Evolutionary conservation across 2,797 vertebrate genomes (phyloP).

Genomic region (Choloepus didactylus): DNA sequence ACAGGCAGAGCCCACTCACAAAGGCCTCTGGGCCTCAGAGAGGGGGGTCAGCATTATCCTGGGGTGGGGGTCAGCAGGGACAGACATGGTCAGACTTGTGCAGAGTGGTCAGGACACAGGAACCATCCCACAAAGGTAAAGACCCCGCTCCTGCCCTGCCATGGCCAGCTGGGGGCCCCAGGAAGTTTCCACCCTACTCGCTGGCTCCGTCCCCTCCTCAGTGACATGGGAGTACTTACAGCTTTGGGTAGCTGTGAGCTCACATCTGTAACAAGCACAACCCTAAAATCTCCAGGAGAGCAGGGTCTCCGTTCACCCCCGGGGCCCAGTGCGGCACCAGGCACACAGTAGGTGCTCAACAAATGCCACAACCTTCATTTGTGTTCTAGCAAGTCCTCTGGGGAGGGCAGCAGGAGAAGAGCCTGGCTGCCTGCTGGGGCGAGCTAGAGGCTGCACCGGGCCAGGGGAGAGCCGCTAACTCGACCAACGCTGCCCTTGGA

Average conservation of each 20-base stretch:
- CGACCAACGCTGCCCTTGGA: background rate
- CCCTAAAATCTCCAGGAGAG: rapidly evolving
- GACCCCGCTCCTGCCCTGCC: background rate
- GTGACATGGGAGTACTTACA: background rate
- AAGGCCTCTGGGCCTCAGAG: rapidly evolving
- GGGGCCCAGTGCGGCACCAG: rapidly evolving
- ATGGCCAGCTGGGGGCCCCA: background rate
- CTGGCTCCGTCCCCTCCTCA: background rate
- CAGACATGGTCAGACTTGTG: background rate
- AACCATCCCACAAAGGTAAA: background rate
- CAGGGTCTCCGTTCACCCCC: background rate
- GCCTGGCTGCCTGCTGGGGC: rapidly evolving
- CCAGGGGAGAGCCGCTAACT: rapidly evolving
- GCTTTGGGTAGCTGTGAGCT: background rate
- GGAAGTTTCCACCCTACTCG: background rate
- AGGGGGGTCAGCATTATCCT: background rate
- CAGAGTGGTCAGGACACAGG: too few relatives aligned
- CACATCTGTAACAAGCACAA: background rate
- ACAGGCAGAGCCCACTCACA: rapidly evolving
- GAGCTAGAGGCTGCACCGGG: background rate
- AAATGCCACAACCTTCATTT: rapidly evolving
- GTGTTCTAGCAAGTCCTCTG: background rate
- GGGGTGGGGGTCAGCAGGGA: rapidly evolving
- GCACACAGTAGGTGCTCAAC: background rate
- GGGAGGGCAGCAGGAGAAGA: background rate